These are phyloP conservation scores for Eueides isabella DNA, from an alignment of 1,140 invertebrate genomes.

Conservation along the genomic window DNA sequence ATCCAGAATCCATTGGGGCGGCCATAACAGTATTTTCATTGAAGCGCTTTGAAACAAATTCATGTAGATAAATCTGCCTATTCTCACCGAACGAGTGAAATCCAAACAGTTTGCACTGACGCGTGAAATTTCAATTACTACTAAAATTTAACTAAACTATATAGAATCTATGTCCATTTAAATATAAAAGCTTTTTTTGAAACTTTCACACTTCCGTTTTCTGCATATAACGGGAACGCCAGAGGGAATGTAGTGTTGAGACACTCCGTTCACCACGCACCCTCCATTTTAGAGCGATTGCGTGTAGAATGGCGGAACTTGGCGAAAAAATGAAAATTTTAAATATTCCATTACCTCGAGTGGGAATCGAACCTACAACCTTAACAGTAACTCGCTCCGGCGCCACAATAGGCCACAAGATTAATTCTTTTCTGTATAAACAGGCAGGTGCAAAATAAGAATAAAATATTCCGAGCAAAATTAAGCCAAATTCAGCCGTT, in stretches of 20 bases:
- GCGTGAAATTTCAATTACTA: not conserved
- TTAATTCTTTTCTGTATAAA: no score
- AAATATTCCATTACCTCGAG: no score
- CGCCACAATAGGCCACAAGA: no score
- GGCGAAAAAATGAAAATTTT: no score
- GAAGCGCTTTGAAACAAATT: conserved; percentile 4
- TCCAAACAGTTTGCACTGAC: not conserved
- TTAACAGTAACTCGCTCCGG: no score
- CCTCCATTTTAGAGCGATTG: not conserved
- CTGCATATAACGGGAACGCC: no score
- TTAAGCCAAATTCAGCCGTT: not conserved
- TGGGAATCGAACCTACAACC: no score
- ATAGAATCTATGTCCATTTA: not conserved
- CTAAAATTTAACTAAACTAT: not conserved
- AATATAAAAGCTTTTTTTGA: not conserved
- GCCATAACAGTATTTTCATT: not conserved
- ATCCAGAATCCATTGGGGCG: not conserved
- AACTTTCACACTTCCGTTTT: no score
- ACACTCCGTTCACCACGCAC: not conserved
- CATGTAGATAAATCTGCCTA: not conserved
- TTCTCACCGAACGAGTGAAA: not conserved
- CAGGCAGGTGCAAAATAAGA: no score
- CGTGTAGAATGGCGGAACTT: not conserved
- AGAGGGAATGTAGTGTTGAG: no score
- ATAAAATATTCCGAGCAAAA: not conserved